Evolutionary conservation across 2,888 invertebrate genomes (phyloP).

Genomic region (Chrysina gloriosa): DNA sequence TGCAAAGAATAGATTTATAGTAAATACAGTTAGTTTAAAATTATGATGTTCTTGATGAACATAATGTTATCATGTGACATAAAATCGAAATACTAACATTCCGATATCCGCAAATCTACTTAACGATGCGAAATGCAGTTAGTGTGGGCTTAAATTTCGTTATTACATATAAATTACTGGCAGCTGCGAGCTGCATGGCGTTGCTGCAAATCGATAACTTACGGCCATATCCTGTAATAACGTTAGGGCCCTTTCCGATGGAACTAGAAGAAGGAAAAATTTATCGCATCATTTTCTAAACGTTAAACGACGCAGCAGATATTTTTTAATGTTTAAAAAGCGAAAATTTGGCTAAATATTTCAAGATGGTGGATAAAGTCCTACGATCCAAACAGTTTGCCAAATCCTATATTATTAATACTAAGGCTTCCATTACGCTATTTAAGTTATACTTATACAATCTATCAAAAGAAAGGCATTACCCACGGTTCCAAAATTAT

Average conservation of each 20-base stretch:
- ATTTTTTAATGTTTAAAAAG: neutral
- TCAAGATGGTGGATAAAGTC: neutral
- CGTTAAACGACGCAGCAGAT: no score
- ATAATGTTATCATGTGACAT: constrained; percentile 1
- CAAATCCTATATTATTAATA: neutral
- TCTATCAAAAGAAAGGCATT: no score
- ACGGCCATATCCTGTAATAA: no score
- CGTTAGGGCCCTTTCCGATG: no score
- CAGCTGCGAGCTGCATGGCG: neutral
- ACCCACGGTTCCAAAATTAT: no score
- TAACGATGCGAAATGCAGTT: neutral
- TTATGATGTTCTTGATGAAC: neutral
- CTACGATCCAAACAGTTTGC: neutral
- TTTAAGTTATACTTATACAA: no score
- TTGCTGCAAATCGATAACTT: neutral
- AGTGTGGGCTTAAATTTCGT: neutral
- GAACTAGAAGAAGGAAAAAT: no score
- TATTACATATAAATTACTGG: neutral
- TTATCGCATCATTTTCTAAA: no score
- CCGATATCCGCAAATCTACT: neutral
- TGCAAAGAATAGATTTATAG: no score
- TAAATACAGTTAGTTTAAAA: neutral
- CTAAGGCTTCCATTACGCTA: neutral
- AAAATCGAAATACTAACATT: no score
- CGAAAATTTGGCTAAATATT: neutral